Conservation (phyloP, 2,113 vertebrate species). For the Rhinoderma darwinii region DNA sequence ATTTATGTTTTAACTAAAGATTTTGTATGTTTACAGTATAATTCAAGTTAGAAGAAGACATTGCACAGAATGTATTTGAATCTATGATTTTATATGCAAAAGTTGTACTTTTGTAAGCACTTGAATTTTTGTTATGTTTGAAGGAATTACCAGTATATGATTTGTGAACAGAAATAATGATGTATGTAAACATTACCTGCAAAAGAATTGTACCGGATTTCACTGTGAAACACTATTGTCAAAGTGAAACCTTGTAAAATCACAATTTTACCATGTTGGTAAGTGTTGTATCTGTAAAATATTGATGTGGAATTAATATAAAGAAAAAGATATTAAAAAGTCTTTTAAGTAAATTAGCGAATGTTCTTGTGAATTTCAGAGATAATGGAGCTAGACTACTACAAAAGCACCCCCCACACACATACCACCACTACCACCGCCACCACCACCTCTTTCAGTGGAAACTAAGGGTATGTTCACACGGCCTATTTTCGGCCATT, state of each 20-base stretch:
- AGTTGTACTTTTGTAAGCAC: slow-evolving; percentile 2
- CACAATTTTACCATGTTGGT: slow-evolving; percentile 48
- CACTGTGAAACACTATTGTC: neutral
- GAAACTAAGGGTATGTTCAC: too few relatives aligned
- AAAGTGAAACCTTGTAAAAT: slow-evolving; percentile 10
- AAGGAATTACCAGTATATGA: neutral
- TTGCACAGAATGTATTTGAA: slow-evolving; percentile 26
- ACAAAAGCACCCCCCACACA: neutral
- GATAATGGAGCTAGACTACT: neutral
- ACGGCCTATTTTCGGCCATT: too few relatives aligned
- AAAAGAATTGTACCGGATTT: slow-evolving; percentile 13
- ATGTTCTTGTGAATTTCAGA: neutral
- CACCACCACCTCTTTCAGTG: too few relatives aligned
- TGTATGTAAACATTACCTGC: slow-evolving; percentile 19
- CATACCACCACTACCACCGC: too few relatives aligned
- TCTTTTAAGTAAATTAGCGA: neutral
- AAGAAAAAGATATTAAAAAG: neutral
- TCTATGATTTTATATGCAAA: slow-evolving; percentile 6
- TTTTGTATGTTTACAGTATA: slow-evolving; percentile 30
- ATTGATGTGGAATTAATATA: neutral
- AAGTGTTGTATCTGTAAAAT: slow-evolving; percentile 21
- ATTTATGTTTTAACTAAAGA: neutral
- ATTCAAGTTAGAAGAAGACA: neutral
- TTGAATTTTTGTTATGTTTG: slow-evolving; percentile 5
- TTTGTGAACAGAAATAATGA: neutral